Percentiles rank a stretch among this genome's conserved stretches.
phyloP scores from a whole-genome alignment of 2,113 vertebrate genomes.

The Eudyptes chrysolophus region DNA sequence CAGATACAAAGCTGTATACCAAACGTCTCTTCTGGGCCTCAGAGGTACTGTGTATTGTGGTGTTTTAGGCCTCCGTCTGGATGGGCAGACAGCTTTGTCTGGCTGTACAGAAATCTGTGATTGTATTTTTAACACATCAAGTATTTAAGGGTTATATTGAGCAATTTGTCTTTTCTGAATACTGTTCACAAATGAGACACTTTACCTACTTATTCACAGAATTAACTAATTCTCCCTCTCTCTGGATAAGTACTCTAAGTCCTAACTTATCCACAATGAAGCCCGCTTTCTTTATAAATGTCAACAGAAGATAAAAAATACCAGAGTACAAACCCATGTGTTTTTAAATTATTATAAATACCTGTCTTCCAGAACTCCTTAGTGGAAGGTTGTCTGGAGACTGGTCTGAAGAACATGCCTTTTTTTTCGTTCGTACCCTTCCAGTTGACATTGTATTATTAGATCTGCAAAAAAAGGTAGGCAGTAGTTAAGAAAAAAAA shows the following conservation, averaged over 20 bases:
- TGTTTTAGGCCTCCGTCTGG: background rate
- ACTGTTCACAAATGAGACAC: background rate
- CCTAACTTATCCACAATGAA: background rate
- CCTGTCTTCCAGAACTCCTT: slow-evolving; percentile 90
- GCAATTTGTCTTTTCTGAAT: background rate
- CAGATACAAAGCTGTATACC: background rate
- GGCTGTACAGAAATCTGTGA: background rate
- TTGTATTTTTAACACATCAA: background rate
- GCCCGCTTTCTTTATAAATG: background rate
- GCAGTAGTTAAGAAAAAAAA: background rate
- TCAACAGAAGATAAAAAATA: background rate
- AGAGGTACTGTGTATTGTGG: background rate
- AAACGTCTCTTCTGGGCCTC: background rate
- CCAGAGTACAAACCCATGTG: background rate
- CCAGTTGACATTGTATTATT: slow-evolving; percentile 75
- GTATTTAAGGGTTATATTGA: background rate
- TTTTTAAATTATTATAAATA: slow-evolving; percentile 36
- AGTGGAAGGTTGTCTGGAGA: slow-evolving; percentile 82
- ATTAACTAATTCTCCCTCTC: background rate
- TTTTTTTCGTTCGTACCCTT: slow-evolving; percentile 84
- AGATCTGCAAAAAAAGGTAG: slow-evolving; percentile 64
- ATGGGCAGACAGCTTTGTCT: background rate
- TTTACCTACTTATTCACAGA: background rate
- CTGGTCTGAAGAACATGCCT: slow-evolving; percentile 76
- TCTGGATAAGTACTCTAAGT: background rate